Conservation (phyloP, 2,797 vertebrate genomes). For the Echeneis naucrates region DNA sequence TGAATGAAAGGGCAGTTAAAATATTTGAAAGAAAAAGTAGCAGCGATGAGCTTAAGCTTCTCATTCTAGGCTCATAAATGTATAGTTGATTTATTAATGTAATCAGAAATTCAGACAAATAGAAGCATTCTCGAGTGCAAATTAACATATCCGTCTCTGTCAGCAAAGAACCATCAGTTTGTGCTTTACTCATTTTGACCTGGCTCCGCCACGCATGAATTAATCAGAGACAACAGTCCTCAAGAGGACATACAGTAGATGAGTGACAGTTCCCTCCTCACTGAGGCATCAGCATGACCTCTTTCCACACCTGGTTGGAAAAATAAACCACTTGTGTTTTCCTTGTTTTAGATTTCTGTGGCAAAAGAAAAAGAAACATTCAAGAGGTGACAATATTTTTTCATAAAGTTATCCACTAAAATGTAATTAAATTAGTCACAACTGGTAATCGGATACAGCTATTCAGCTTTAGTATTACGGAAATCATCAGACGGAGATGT, state of each 20-base stretch:
- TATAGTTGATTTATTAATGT: background rate
- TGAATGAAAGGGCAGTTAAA: conserved; percentile 16
- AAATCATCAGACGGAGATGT: background rate
- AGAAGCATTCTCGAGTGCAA: background rate
- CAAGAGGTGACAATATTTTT: too few species aligned
- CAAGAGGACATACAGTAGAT: conserved; percentile 1
- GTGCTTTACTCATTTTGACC: conserved; percentile 4
- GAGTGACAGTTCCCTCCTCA: conserved; percentile 26
- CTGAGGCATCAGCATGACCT: conserved; percentile 18
- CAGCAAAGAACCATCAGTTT: conserved; percentile 12
- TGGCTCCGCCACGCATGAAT: conserved; percentile 25
- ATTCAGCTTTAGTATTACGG: background rate
- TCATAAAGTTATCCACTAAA: background rate
- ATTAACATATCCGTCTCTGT: background rate
- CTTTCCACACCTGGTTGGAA: conserved; percentile 8
- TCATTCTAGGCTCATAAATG: background rate
- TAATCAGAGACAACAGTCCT: conserved; percentile 18
- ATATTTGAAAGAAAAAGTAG: background rate
- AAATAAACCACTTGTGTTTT: conserved; percentile 23
- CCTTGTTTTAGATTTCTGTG: conserved; percentile 9
- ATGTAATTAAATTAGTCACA: background rate
- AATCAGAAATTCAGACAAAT: background rate
- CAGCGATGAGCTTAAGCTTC: background rate
- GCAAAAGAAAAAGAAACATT: background rate
- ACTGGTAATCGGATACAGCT: background rate